Percentiles rank a stretch among this genome's conserved stretches.
Conservation (phyloP, 1,140 invertebrate species). For the Papilio polyxenes region DNA sequence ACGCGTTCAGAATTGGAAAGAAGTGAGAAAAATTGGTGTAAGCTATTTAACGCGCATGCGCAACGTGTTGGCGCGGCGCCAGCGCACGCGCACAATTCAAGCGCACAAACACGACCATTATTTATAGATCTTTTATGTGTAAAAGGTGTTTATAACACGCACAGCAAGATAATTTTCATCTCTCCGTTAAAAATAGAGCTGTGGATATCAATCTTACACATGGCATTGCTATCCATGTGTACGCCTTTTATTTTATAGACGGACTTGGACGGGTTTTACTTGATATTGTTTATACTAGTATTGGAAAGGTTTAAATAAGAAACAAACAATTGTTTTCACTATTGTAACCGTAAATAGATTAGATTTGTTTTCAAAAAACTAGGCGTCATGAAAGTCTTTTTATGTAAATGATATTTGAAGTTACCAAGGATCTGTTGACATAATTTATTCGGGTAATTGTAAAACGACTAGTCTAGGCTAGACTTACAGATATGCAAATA, state of each 20-base stretch:
- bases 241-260: background rate
- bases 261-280: background rate
- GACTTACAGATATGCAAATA: background rate
- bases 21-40: slow-evolving; percentile 68
- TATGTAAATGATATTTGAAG: too few relatives aligned
- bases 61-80: slow-evolving; percentile 65
- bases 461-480: background rate
- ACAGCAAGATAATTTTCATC: slow-evolving; percentile 45
- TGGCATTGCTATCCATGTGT: background rate
- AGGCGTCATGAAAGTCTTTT: too few relatives aligned
- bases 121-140: slow-evolving; percentile 79
- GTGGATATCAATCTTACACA: background rate
- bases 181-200: slow-evolving; percentile 10
- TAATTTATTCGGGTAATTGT: background rate
- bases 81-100: slow-evolving; percentile 73
- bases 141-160: slow-evolving; percentile 72
- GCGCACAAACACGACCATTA: slow-evolving; percentile 70
- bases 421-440: background rate
- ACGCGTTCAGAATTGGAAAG: slow-evolving; percentile 65
- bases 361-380: too few relatives aligned
- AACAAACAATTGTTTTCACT: too few relatives aligned
- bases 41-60: slow-evolving; percentile 73
- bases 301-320: background rate
- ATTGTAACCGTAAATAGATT: too few relatives aligned
- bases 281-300: background rate